Evolutionary conservation across 2,888 invertebrate species (phyloP), one percentile per base, ranked within the genome.

Genomic region (Clostera curtula): DNA sequence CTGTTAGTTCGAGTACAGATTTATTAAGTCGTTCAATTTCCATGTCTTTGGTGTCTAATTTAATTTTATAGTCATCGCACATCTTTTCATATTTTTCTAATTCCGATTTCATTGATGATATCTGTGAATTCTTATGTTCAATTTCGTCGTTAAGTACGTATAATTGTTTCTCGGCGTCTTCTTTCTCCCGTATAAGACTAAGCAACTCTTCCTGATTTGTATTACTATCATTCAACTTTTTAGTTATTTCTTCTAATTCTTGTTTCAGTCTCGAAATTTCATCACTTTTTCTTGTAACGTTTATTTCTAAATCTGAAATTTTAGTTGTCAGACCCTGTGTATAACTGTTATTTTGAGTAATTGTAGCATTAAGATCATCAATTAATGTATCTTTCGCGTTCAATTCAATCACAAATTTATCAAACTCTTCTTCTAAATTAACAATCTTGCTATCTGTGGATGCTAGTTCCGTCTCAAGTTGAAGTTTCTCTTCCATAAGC

Each of bases 371-470:
- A 3, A 79, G 53, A 3, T 42, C 43, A 35, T 75, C 66, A 26
- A 79, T 75, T 6, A 72, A 34, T n/a, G 50, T 49, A 43, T 77
- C 72, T 38, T 85, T 74, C 44, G 84, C 85, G 19, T 69, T 70
- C 2, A 83, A 66, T 14, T 72, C 69, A 4, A 61, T 43, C 19
- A 68, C 53, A 4, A 84, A 31, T 24, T 66, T 68, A 2, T 62
- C 63, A 29, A 85, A 62, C 37, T 80, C 77, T 41, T 68, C 61
- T 40, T 85, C 83, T 20, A 87, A 51, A 26, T 61, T 56, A 3
- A 62, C 40, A 10, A 70, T 68, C 49, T 75, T 83, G 1, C 40
- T 28, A 31, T 75, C 70, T 5, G 71, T 69, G 1, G 55, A 41
- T 5, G 59, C 46, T 9, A 79, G 38, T 36, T 76, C 74, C 7